Base-by-base conservation (phyloP, 2,888 invertebrate species). In the Zhengitettix transpicula region DNA sequence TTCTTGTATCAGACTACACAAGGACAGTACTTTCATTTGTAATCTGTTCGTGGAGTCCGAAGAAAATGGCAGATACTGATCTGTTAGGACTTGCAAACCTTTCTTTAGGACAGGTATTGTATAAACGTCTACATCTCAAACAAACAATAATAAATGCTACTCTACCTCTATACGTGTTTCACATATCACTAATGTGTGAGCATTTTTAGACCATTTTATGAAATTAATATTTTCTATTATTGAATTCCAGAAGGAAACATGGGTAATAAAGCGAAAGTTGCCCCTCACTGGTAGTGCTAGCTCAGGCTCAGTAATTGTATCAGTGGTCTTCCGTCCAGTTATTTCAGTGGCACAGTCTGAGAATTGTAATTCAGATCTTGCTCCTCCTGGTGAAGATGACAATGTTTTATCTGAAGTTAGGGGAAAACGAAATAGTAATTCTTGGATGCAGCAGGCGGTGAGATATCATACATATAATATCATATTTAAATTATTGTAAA, bases 21-120 rank as follows among this genome's bases (percentile, higher is more conserved):
- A 74, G 75, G 69, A 76, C 76, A 57, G 69, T 75, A 40, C 69
- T 78, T 12, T 77, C 77, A 56, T 75, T 77, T 64, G 73, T 73
- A 42, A 73, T 78, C 47, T 78, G 75, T 67, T 78, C 78, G 55
- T 77, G 77, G 77, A 77, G 76, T 64, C 74, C 75, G 42, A 70
- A 71, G 2, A 75, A 75, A 64, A 72, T 73, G 58, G 70, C 73
- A 28, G 76, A 78, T 58, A 75, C 75, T 55, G 77, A 78, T 63
- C 76, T 78, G 67, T 70, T 78, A 10, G 78, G 78, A 10, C 71
- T 77, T 3, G 73, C 75, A 14, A 75, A 75, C 65, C 65, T 76
- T 57, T 69, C 71, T 15, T 66, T 78, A 55, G 68, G 71, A n/a
- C 71, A 72, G 70, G 77, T 77, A 66, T 65, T 28, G 28, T 28